Evolutionary conservation across 2,797 vertebrate species (phyloP), one percentile per base, ranked within the genome.

Genomic region (Epinephelus malabaricus): DNA sequence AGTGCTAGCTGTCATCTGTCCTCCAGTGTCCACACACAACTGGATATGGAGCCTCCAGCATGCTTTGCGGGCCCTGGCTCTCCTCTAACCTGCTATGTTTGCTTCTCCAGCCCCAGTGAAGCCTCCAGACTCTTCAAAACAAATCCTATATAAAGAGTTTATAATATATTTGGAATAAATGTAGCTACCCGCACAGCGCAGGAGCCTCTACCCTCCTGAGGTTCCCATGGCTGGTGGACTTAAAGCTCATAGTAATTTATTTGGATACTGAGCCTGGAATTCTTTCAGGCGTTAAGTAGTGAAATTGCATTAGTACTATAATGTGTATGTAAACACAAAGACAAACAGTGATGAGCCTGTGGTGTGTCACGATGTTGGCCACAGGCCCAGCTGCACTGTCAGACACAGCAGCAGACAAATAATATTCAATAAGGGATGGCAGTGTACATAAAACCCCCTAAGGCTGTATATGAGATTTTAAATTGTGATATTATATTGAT

Each of bases 241-340:
- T 75, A 21, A 67, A 54, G 34, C 58, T 81, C 12, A n/a, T 6
- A 15, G 45, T 62, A 19, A 59, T 66, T 66, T 17, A 10, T 38
- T 18, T 30, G 19, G 58, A 47, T 49, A 18, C 30, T 50, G 14
- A 71, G 27, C 46, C 49, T 59, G 15, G 23, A 71, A 55, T 43
- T 63, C 17, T 23, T 55, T 58, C 25, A 55, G 56, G 51, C 25
- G 38, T 67, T 45, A 13, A 3, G 56, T 23, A 40, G 62, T 61
- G 38, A 62, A 58, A 58, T 19, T 21, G 9, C 30, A 64, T 77
- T 10, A 34, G 34, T 34, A 34, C 34, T 34, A 34, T 12, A 4
- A 4, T 23, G 17, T 21, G 23, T 19, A 34, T 49, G 12, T 34
- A 49, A 60, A 34, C 59, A 74, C 17, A 2, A 2, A 74, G 9